These are phyloP conservation scores for Rotaria sp. DNA, from an alignment of 2,888 invertebrate species.

Conservation along the genomic window DNA sequence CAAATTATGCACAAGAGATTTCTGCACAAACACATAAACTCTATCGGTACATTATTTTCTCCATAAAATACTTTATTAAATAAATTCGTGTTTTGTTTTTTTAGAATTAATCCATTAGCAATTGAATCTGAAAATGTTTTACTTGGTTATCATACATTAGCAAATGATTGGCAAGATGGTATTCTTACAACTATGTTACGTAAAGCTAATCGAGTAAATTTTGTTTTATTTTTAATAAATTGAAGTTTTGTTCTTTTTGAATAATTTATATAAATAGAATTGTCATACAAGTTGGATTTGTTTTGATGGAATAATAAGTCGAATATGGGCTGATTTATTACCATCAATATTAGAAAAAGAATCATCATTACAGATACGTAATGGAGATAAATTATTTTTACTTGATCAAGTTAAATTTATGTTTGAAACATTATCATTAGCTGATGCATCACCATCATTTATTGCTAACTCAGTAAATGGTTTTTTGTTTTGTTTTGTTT, in stretches of 20 bases:
- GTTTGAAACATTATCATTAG: conserved; percentile 53
- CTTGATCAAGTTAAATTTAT: conserved; percentile 52
- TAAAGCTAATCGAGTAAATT: conserved; percentile 52
- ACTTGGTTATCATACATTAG: conserved; percentile 51
- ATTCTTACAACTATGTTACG: conserved; percentile 53
- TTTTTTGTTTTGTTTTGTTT: background rate
- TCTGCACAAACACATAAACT: conserved; percentile 20
- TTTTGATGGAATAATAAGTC: conserved; percentile 36
- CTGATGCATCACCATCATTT: conserved; percentile 50
- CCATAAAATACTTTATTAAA: no score
- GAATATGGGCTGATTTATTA: conserved; percentile 33
- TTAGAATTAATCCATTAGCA: conserved; percentile 51
- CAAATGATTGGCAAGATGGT: conserved; percentile 54
- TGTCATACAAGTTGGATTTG: conserved; percentile 38
- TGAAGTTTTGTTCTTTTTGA: background rate
- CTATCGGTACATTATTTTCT: background rate
- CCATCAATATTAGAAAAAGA: conserved; percentile 37
- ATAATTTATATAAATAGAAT: conserved; percentile 19
- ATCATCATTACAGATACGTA: conserved; percentile 47
- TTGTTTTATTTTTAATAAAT: background rate
- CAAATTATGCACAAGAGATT: background rate
- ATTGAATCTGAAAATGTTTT: conserved; percentile 51
- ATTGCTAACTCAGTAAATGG: conserved; percentile 50
- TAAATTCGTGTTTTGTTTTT: no score
- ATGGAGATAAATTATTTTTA: conserved; percentile 52